A percentile compares a stretch with the other conserved stretches of the same genome.
phyloP scores from a whole-genome alignment of 1,140 invertebrate species.

The Drosophila arizonae region DNA sequence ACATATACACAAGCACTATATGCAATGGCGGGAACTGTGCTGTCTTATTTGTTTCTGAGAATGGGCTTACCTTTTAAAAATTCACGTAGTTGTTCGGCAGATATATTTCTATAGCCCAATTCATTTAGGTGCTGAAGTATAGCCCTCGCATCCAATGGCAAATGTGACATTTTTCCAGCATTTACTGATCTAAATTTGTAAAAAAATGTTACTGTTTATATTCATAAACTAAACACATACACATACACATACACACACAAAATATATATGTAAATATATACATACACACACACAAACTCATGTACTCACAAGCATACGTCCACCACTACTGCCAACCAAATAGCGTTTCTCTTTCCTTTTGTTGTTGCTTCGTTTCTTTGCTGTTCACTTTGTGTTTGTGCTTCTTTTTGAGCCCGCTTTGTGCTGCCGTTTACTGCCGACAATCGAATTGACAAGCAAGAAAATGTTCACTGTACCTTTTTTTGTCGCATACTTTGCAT shows the following conservation, averaged over 20 bases:
- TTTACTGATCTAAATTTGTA: conserved; percentile 51
- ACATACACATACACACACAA: conserved; percentile 1
- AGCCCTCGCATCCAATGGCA: conserved; percentile 83
- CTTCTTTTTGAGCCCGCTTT: conserved; percentile 64
- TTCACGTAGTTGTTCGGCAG: conserved; percentile 84
- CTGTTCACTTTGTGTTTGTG: conserved; percentile 50
- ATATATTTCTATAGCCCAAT: conserved; percentile 84
- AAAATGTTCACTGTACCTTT: conserved; percentile 78
- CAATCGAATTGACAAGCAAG: conserved; percentile 59
- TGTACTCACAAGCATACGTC: conserved; percentile 27
- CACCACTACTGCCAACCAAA: conserved; percentile 33
- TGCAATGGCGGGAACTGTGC: conserved; percentile 57
- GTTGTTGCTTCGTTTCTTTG: conserved; percentile 52
- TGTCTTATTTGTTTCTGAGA: conserved; percentile 20
- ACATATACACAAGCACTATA: conserved; percentile 23
- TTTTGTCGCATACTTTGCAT: conserved; percentile 42
- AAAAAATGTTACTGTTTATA: conserved; percentile 63
- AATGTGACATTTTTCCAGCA: conserved; percentile 80
- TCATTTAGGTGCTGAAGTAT: conserved; percentile 84
- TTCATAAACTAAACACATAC: conserved; percentile 41
- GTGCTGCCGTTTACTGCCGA: conserved; percentile 64
- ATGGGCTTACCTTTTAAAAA: conserved; percentile 83
- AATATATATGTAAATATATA: background rate
- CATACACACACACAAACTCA: conserved; percentile 31
- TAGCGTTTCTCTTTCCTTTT: conserved; percentile 62